Evolutionary conservation across 2,113 vertebrate genomes (phyloP).

Genomic region (Nothobranchius kuhntae): DNA sequence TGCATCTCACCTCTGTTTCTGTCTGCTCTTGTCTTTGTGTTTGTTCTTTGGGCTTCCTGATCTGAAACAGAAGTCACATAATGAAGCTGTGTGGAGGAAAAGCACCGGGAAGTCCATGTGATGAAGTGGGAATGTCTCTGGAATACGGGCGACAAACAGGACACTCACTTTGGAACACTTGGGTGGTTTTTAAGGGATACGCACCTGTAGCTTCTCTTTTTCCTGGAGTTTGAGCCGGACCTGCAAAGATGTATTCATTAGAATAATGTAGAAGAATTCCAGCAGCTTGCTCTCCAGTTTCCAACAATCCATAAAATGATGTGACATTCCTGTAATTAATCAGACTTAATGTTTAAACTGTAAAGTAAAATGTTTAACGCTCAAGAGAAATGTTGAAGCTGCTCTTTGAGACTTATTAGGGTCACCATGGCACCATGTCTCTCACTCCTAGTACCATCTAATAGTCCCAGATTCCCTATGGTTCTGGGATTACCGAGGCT

Average conservation of each 20-base stretch:
- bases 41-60: slow-evolving; percentile 93
- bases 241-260: slow-evolving; percentile 70
- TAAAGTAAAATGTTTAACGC: too few relatives aligned
- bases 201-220: slow-evolving; percentile 95
- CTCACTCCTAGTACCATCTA: too few relatives aligned
- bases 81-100: slow-evolving; percentile 16
- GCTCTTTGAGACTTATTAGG: too few relatives aligned
- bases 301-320: too few relatives aligned
- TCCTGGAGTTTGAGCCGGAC: slow-evolving; percentile 90
- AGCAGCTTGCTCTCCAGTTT: too few relatives aligned
- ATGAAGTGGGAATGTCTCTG: slow-evolving; percentile 26
- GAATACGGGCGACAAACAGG: slow-evolving; percentile 1
- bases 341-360: too few relatives aligned
- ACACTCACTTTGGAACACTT: neutral
- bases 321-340: too few relatives aligned
- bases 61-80: slow-evolving; percentile 73
- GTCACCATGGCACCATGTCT: too few relatives aligned
- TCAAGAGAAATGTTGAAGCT: too few relatives aligned
- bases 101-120: slow-evolving; percentile 19
- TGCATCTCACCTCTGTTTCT: slow-evolving; percentile 88
- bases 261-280: neutral
- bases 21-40: slow-evolving; percentile 96
- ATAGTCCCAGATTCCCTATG: slow-evolving; percentile 7
- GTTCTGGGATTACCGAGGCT: slow-evolving; percentile 6
- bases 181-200: slow-evolving; percentile 34